Evolutionary conservation across 2,888 invertebrate species (phyloP), one percentile per base, ranked within the genome.

Genomic region (Harmothoe impar): DNA sequence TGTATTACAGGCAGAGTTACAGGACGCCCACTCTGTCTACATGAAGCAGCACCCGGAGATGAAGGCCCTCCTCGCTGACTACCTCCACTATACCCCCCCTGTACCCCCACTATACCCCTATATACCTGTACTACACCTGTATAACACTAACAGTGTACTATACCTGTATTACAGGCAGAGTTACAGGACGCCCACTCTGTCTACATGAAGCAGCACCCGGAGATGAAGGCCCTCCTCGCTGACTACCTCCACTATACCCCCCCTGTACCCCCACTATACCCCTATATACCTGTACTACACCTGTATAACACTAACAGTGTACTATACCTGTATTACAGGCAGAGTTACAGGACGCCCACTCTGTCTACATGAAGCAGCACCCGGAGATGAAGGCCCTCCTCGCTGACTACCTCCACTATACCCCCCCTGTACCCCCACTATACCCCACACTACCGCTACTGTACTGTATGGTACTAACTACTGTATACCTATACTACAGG

Each of bases 211-310:
- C 94, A 94, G 56, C 95, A 96, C 91, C 96, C 96, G 51, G 96
- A 96, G 91, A 92, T 96, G 29, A 94, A 94, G 88, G 94, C 95
- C 31, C 93, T 96, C 0, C 92, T 96, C 62, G 95, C 95, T n/a
- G 96, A 96, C 93, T 96, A 95, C 92, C 93, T 95, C 89, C 96
- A 96, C 94, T 95, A n/a, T n/a, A n/a, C n/a, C n/a, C n/a, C n/a
- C n/a, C n/a, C n/a, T n/a, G n/a, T n/a, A n/a, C n/a, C n/a, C n/a
- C n/a, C n/a, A n/a, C n/a, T n/a, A n/a, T n/a, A n/a, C n/a, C n/a
- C n/a, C n/a, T n/a, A n/a, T n/a, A n/a, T n/a, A n/a, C n/a, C n/a
- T n/a, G n/a, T n/a, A n/a, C n/a, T n/a, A n/a, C n/a, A n/a, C n/a
- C n/a, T n/a, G n/a, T n/a, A n/a, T n/a, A n/a, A n/a, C n/a, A n/a